Evolutionary conservation across 2,113 vertebrate genomes (phyloP).

Genomic region (Hypocryptadius cinnamomeus): DNA sequence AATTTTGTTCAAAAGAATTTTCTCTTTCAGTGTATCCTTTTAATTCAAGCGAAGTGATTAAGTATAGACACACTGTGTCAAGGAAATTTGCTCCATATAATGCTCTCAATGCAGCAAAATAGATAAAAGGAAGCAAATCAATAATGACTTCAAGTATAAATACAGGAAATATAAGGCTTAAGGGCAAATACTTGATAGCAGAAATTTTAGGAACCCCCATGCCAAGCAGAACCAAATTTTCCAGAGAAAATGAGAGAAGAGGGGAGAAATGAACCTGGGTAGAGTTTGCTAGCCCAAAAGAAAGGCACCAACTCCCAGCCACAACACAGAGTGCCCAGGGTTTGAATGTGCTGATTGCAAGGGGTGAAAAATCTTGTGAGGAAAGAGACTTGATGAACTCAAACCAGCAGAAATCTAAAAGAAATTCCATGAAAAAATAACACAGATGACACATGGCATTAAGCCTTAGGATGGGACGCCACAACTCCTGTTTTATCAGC

Average conservation of each 20-base stretch:
- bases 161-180: background rate
- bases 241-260: background rate
- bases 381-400: background rate
- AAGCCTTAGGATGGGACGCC: background rate
- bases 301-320: background rate
- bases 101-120: background rate
- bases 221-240: background rate
- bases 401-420: background rate
- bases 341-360: background rate
- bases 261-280: background rate
- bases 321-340: background rate
- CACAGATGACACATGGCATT: background rate
- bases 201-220: background rate
- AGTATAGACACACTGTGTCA: background rate
- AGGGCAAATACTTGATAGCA: background rate
- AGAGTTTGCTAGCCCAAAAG: background rate
- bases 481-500: background rate
- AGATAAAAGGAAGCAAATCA: background rate
- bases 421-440: background rate
- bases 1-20: background rate
- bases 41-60: background rate
- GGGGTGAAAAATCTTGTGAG: background rate
- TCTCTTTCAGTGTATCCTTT: background rate
- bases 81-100: background rate
- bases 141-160: background rate